Base-by-base conservation (phyloP, 92 coral and sea anemone species). In the Desmophyllum pertusum region DNA sequence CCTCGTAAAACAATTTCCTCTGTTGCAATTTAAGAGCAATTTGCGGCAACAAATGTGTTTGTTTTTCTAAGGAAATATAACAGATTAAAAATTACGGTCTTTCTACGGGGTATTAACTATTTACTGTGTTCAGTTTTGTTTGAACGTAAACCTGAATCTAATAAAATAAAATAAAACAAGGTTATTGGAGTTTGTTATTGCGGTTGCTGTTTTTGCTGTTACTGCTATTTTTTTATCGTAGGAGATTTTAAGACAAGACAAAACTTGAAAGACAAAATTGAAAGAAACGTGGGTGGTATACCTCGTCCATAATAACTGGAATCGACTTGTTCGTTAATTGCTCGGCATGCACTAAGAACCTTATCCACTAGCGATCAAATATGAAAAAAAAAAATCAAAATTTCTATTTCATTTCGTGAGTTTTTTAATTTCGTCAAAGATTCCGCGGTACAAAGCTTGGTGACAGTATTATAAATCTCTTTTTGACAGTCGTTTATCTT, bases 1-100 rank as follows among this genome's bases (percentile, higher is more conserved):
- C 66, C 6, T n/a, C 18, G 48, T 30, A 52, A 35, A 75, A 51
- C 65, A 51, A 53, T 75, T 53, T 75, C 80, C 80, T 51, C 31
- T 25, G 18, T 21, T 19, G 19, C 36, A 38, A 67, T 67, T 67
- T 67, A 3, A 33, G 2, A 8, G 67, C 19, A 55, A 75, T 75
- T 75, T 53, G 35, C 67, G 46, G 33, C 30, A 30, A 53, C 40
- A 48, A 74, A 51, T 36, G 30, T 75, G 31, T 53, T 75, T 75
- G 80, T 75, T 52, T 19, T 45, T 75, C 51, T 0, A 31, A 38
- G 35, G 17, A 42, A 33, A 52, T 52, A 75, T 33, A 10, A 52
- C 30, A 35, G 21, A 35, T 53, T 75, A 37, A 53, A 31, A 75
- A 51, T 75, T 75, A 51, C 15, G 21, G 14, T 8, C 21, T 13